Evolutionary conservation across 2,888 invertebrate species (phyloP).

Genomic region (Oithona nana): DNA sequence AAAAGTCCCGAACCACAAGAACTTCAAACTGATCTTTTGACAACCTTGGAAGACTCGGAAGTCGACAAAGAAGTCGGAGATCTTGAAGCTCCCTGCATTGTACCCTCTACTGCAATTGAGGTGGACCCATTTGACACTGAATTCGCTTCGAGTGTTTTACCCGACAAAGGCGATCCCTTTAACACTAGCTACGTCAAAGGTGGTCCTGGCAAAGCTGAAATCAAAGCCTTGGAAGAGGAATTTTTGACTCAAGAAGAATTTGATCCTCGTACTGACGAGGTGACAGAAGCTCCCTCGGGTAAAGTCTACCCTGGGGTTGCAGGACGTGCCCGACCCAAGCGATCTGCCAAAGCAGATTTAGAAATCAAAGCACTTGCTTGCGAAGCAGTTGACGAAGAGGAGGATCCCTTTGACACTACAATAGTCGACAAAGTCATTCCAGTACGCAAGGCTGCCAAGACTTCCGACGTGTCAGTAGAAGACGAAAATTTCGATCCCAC

Average conservation of each 20-base stretch:
- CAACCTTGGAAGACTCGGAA: background rate
- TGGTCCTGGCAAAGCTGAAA: constrained; percentile 11
- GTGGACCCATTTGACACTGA: constrained; percentile 21
- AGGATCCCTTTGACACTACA: constrained; percentile 48
- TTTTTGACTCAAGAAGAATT: constrained; percentile 25
- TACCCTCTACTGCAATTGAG: constrained; percentile 8
- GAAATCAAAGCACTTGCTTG: constrained; percentile 6
- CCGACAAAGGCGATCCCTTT: constrained; percentile 15
- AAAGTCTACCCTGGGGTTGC: constrained; percentile 3
- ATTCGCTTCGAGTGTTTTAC: constrained; percentile 18
- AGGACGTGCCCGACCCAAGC: constrained; percentile 4
- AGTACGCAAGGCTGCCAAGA: constrained; percentile 1
- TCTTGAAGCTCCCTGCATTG: too few relatives aligned
- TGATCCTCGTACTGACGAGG: constrained; percentile 21
- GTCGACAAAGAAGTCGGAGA: background rate
- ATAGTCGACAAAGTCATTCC: constrained; percentile 32
- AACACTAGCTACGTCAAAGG: constrained; percentile 7
- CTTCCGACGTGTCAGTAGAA: background rate
- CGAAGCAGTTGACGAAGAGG: constrained; percentile 6
- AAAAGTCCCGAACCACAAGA: constrained; percentile 50
- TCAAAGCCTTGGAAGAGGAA: constrained; percentile 9
- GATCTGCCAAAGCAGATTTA: background rate
- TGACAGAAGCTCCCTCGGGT: background rate
- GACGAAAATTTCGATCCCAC: constrained; percentile 13
- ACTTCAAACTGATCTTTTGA: constrained; percentile 26